Conservation (phyloP, 2,888 invertebrate genomes). For the Pyrrhia umbra region DNA sequence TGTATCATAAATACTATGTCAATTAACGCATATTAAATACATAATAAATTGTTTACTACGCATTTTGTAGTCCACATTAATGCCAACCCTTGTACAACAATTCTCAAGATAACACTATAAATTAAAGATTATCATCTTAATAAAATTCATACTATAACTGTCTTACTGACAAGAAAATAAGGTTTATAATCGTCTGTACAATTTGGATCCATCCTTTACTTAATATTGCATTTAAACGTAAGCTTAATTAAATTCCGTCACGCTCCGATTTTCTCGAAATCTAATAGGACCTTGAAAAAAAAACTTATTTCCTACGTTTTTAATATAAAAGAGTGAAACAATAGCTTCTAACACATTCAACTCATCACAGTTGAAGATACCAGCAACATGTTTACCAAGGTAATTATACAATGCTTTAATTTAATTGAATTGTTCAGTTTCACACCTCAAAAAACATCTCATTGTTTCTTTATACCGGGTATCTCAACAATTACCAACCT, state of each 20-base stretch:
- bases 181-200: constrained; percentile 39
- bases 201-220: constrained; percentile 50
- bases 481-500: no score
- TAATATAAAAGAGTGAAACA: constrained; percentile 79
- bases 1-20: constrained; percentile 6
- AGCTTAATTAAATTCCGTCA: constrained; percentile 75
- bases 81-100: constrained; percentile 60
- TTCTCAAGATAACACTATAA: constrained; percentile 50
- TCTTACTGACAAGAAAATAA: constrained; percentile 23
- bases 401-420: constrained; percentile 63
- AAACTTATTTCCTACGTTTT: constrained; percentile 74
- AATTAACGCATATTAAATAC: constrained; percentile 14
- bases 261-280: constrained; percentile 79
- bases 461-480: not conserved
- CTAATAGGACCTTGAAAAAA: constrained; percentile 76
- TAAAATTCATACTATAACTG: constrained; percentile 21
- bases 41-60: constrained; percentile 40
- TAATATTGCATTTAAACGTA: constrained; percentile 68
- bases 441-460: not conserved
- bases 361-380: constrained; percentile 73
- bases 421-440: constrained; percentile 29
- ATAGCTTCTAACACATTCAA: constrained; percentile 74
- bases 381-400: constrained; percentile 80
- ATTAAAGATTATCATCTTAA: constrained; percentile 51
- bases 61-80: constrained; percentile 48